These are phyloP conservation scores for Galerucella pusilla DNA, from an alignment of 2,888 invertebrate species.

Conservation along the genomic window DNA sequence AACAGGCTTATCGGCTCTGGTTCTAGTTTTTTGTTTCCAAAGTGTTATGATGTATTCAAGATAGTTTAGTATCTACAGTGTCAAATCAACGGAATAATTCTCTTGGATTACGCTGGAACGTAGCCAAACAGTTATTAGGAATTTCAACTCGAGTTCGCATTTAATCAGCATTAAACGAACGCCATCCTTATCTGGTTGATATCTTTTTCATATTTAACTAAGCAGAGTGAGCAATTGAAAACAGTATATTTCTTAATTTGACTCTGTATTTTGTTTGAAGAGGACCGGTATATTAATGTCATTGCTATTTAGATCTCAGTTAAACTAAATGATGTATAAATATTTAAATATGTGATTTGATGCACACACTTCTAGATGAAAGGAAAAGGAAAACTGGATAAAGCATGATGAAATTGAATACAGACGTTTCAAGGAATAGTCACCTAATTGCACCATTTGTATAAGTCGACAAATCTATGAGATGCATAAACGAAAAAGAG, in stretches of 20 bases:
- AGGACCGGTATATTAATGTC: background rate
- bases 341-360: background rate
- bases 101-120: conserved; percentile 2
- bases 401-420: no score
- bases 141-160: background rate
- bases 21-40: background rate
- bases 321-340: background rate
- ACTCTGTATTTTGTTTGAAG: background rate
- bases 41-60: background rate
- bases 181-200: background rate
- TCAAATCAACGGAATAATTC: conserved; percentile 2
- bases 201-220: conserved; percentile 5
- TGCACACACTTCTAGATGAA: background rate
- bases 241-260: background rate
- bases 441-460: no score
- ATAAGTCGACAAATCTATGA: no score
- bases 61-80: conserved; percentile 2
- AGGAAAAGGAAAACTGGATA: no score
- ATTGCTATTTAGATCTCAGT: background rate
- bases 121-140: conserved; percentile 7
- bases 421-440: no score
- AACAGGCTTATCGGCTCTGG: background rate
- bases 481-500: no score
- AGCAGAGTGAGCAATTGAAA: background rate
- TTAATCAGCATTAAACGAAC: conserved; percentile 1